A percentile compares a stretch with the other conserved stretches of the same genome.
Conservation (phyloP, 2,113 vertebrate species). For the Corynorhinus townsendii region DNA sequence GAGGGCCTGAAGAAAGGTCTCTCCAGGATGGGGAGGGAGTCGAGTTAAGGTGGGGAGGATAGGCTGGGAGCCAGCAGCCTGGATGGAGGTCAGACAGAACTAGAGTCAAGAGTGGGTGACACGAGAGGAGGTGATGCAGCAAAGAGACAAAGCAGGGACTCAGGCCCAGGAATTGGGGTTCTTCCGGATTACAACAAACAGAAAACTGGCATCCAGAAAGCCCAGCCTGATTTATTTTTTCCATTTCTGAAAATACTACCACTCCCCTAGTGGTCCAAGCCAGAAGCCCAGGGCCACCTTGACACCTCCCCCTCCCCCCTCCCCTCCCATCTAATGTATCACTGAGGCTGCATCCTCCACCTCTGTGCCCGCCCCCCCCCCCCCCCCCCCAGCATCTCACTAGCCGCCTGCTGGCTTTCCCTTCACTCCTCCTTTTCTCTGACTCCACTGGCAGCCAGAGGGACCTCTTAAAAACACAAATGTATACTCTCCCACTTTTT, state of each 20-base stretch:
- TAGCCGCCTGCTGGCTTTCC: not conserved
- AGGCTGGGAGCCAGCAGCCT: not conserved
- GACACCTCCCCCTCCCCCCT: not conserved
- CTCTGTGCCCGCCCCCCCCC: not conserved
- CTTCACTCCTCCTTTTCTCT: not conserved
- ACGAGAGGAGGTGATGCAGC: not conserved
- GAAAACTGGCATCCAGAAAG: not conserved
- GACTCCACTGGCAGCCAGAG: not conserved
- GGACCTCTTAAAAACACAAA: not conserved
- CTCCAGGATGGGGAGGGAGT: not conserved
- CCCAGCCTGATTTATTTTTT: not conserved
- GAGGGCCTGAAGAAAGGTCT: not conserved
- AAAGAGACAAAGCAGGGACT: not conserved
- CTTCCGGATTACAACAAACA: not conserved
- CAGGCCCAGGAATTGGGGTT: not conserved
- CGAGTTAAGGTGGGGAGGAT: not conserved
- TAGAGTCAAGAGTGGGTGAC: not conserved
- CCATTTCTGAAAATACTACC: not conserved
- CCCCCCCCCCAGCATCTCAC: too few relatives aligned
- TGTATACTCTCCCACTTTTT: too few relatives aligned
- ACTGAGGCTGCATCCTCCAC: not conserved
- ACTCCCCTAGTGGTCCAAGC: not conserved
- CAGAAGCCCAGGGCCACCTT: not conserved
- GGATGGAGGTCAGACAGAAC: not conserved
- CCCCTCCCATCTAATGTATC: rapidly evolving